Conservation (phyloP, 2,888 invertebrate species). For the Meganola albula region DNA sequence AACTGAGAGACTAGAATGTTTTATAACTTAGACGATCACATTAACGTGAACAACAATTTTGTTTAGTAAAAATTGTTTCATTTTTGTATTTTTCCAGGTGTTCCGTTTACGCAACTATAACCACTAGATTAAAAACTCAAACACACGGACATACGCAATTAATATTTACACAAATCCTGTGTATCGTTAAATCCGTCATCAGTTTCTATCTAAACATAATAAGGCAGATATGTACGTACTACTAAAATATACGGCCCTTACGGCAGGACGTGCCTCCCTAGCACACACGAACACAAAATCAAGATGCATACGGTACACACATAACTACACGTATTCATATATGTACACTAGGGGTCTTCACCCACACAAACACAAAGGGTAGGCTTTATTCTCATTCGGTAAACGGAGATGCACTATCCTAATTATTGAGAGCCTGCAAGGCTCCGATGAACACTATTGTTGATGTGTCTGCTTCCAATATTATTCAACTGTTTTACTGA, state of each 20-base stretch:
- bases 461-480: slow-evolving; percentile 27
- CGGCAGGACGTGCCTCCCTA: slow-evolving; percentile 46
- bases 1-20: no score
- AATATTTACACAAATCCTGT: no score
- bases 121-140: no score
- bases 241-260: slow-evolving; percentile 64
- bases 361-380: slow-evolving; percentile 55
- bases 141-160: no score
- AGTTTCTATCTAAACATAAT: slow-evolving; percentile 37
- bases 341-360: slow-evolving; percentile 34
- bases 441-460: slow-evolving; percentile 43
- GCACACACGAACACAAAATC: slow-evolving; percentile 52
- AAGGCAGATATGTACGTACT: slow-evolving; percentile 51
- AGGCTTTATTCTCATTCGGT: slow-evolving; percentile 73
- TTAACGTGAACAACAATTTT: no score
- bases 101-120: no score
- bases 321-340: slow-evolving; percentile 37
- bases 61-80: no score
- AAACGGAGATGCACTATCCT: slow-evolving; percentile 81
- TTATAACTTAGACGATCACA: no score
- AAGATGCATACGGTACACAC: slow-evolving; percentile 58
- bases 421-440: slow-evolving; percentile 66
- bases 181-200: slow-evolving; percentile 10
- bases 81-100: no score
- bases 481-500: slow-evolving; percentile 33